These are phyloP conservation scores for Struthidea cinerea DNA, from an alignment of 2,113 vertebrate species.

Conservation along the genomic window DNA sequence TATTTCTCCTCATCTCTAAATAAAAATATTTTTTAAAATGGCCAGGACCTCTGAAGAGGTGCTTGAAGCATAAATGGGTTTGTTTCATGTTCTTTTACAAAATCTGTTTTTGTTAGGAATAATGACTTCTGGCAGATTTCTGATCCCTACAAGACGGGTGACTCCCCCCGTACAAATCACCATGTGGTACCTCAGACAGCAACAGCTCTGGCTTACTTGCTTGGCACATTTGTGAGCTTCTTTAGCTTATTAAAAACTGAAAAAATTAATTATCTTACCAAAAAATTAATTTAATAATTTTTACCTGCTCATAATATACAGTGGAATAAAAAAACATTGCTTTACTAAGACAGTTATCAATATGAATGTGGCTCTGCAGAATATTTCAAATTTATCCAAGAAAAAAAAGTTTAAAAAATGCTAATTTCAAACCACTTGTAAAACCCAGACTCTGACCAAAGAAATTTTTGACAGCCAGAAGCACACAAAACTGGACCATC, in stretches of 20 bases:
- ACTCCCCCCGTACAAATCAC: neutral
- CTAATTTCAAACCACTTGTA: neutral
- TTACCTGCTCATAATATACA: neutral
- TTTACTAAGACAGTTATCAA: neutral
- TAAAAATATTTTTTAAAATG: neutral
- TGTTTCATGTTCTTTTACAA: neutral
- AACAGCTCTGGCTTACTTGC: neutral
- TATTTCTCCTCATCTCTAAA: neutral
- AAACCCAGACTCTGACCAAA: neutral
- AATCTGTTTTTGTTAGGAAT: neutral
- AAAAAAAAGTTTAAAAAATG: neutral
- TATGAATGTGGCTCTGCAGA: neutral
- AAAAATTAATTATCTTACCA: accelerated
- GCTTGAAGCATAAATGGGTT: neutral
- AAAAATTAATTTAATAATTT: neutral
- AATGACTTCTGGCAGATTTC: neutral
- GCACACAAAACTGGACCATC: neutral
- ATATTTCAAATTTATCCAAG: neutral
- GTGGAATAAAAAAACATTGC: neutral
- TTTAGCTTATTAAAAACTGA: neutral
- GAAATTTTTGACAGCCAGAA: neutral
- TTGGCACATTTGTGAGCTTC: neutral
- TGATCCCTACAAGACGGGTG: neutral
- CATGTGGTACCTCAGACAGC: neutral
- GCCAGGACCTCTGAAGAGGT: neutral